Evolutionary conservation across 2,888 invertebrate genomes (phyloP).

Genomic region (Pyrgus malvae): DNA sequence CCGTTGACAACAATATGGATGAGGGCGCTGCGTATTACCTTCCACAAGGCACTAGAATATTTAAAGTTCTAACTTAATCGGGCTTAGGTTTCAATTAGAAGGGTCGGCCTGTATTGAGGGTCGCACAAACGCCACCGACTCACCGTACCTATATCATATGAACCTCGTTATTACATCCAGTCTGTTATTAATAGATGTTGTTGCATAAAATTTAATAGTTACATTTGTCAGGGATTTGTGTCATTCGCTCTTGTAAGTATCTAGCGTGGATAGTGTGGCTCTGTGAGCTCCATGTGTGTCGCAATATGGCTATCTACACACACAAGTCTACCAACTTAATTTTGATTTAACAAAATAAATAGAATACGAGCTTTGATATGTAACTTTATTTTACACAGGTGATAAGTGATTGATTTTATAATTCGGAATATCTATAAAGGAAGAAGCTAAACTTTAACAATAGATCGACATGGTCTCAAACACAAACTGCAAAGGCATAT

Average conservation of each 20-base stretch:
- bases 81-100: conserved; percentile 51
- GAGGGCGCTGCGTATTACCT: conserved; percentile 35
- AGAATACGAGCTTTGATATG: too few relatives aligned
- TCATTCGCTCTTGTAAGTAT: conserved; percentile 49
- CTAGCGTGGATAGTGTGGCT: conserved; percentile 30
- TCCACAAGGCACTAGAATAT: conserved; percentile 49
- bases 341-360: too few relatives aligned
- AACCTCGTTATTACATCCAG: conserved; percentile 49
- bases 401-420: too few relatives aligned
- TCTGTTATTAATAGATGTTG: conserved; percentile 59
- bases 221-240: conserved; percentile 58
- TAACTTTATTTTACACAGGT: too few relatives aligned
- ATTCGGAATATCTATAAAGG: too few relatives aligned
- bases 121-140: conserved; percentile 47
- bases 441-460: too few relatives aligned
- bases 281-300: conserved; percentile 1
- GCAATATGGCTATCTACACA: conserved; percentile 1
- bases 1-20: conserved; percentile 40
- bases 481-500: too few relatives aligned
- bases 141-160: conserved; percentile 56
- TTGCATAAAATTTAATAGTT: conserved; percentile 57
- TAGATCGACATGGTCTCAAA: too few relatives aligned
- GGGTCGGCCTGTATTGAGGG: conserved; percentile 39
- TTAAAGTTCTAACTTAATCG: conserved; percentile 43
- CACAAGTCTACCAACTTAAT: too few relatives aligned